Evolutionary conservation across 2,113 vertebrate genomes (phyloP).

Genomic region (Regulus satrapa): DNA sequence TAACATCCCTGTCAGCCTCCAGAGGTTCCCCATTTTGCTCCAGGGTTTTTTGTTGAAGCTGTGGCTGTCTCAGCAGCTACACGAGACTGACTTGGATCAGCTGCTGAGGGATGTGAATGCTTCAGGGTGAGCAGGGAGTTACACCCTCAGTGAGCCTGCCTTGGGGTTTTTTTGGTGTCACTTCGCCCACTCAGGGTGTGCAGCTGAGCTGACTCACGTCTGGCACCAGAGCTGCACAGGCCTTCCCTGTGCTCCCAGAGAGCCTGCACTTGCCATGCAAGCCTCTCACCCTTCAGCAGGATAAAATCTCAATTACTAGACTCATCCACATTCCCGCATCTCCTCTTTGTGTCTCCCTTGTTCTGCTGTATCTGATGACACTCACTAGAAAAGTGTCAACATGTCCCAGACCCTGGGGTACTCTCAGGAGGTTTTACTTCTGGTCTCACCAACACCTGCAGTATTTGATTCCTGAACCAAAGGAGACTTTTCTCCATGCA

Average conservation of each 20-base stretch:
- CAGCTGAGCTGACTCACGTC: neutral
- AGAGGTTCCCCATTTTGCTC: neutral
- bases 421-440: neutral
- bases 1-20: neutral
- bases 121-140: neutral
- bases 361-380: neutral
- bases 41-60: neutral
- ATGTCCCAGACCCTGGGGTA: too few species aligned
- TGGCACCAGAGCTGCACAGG: neutral
- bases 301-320: neutral
- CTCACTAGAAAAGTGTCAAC: neutral
- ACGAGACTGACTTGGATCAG: neutral
- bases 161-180: neutral
- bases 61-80: neutral
- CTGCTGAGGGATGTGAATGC: neutral
- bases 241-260: neutral
- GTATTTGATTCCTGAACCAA: neutral
- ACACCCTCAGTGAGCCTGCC: neutral
- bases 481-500: neutral
- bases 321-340: fast-evolving
- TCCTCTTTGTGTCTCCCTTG: too few species aligned
- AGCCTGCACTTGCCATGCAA: neutral
- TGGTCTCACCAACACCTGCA: neutral
- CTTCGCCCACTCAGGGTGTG: neutral
- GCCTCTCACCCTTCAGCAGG: neutral